Percentiles rank a stretch among this genome's conserved stretches.
These are phyloP conservation scores for Galbula dea DNA, from an alignment of 2,113 vertebrate genomes.

Conservation along the genomic window DNA sequence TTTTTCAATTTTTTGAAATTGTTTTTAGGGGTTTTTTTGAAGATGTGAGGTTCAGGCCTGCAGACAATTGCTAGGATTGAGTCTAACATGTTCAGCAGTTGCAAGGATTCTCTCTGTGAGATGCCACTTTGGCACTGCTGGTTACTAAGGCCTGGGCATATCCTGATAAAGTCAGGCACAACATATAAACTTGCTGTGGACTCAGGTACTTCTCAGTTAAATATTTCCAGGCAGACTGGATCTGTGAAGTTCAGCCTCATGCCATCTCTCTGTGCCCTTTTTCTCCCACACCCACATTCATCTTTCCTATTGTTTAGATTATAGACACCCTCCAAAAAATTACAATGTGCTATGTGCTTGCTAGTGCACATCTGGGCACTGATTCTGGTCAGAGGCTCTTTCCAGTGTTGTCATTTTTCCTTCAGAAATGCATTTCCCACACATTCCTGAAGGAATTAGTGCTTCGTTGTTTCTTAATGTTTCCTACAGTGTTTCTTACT, in stretches of 20 bases:
- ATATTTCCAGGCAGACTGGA: background rate
- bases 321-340: background rate
- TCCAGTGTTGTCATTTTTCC: background rate
- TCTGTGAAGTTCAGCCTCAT: background rate
- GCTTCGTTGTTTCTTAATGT: background rate
- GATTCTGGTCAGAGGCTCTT: background rate
- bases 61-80: fast-evolving
- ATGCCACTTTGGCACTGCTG: too few species aligned
- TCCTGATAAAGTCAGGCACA: background rate
- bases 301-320: background rate
- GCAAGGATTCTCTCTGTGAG: background rate
- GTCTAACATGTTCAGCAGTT: fast-evolving
- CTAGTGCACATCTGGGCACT: background rate
- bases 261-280: background rate
- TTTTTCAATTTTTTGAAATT: background rate
- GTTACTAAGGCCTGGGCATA: background rate
- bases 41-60: background rate
- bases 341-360: background rate
- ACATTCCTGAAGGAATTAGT: background rate
- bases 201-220: background rate
- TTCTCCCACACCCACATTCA: background rate
- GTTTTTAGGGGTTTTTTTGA: background rate
- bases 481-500: background rate
- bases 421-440: constrained; percentile 33
- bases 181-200: background rate